phyloP scores from a whole-genome alignment of 1,140 invertebrate genomes.

The Aphis craccivora region DNA sequence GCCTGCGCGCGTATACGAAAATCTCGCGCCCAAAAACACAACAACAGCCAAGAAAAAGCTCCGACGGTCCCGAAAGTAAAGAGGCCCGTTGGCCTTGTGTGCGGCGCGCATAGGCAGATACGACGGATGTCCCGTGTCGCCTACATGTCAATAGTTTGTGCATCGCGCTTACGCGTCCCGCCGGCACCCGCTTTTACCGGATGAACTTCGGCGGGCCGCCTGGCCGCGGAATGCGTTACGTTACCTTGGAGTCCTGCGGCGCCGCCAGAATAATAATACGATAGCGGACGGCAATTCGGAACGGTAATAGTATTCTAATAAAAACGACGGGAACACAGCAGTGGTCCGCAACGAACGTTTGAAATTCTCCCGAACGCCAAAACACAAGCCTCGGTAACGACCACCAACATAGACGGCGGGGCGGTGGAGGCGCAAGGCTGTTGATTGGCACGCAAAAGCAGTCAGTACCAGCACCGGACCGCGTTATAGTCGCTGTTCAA shows the following conservation, averaged over 20 bases:
- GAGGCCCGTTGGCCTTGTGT: not conserved
- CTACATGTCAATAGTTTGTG: not conserved
- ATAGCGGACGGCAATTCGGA: not conserved
- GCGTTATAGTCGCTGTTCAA: not conserved
- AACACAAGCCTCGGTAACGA: constrained; percentile 37
- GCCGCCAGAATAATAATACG: not conserved
- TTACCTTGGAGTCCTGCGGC: not conserved
- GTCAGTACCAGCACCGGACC: not conserved
- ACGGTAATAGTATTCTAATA: too few species aligned
- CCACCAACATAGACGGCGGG: constrained; percentile 32
- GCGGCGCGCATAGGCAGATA: not conserved
- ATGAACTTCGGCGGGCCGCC: not conserved
- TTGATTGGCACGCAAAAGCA: constrained; percentile 43
- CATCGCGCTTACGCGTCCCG: not conserved
- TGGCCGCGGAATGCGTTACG: not conserved
- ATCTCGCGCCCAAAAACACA: constrained; percentile 25
- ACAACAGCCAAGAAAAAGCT: not conserved
- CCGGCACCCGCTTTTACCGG: not conserved
- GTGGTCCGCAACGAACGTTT: not conserved
- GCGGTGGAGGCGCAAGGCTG: constrained; percentile 33
- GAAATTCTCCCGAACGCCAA: not conserved
- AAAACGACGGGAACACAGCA: not conserved
- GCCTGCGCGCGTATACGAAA: not conserved
- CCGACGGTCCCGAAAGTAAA: not conserved
- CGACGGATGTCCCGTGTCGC: not conserved